Evolutionary conservation across 2,113 vertebrate species (phyloP).

Genomic region (Ceratotherium simum): DNA sequence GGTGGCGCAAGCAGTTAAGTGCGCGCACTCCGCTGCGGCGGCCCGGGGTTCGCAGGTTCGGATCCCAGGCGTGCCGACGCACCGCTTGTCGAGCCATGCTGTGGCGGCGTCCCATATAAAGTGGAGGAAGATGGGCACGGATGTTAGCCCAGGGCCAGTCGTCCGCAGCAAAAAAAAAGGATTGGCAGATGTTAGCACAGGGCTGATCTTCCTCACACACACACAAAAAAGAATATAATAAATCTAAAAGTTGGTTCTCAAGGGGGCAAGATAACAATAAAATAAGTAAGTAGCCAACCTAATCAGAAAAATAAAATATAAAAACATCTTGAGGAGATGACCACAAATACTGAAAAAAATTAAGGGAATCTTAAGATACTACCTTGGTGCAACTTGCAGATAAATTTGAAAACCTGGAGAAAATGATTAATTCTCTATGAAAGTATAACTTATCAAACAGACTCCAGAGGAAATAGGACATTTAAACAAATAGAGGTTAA

Average conservation of each 20-base stretch:
- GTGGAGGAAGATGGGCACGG: no score
- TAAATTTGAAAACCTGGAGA: slow-evolving; percentile 9
- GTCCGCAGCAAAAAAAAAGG: no score
- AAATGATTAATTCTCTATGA: not conserved
- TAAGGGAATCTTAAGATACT: not conserved
- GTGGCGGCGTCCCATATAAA: no score
- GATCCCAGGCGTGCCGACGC: no score
- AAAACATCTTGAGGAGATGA: not conserved
- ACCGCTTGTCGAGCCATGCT: no score
- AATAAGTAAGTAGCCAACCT: not conserved
- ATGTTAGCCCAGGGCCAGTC: no score
- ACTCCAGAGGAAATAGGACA: not conserved
- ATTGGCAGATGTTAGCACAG: no score
- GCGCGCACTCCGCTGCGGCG: no score
- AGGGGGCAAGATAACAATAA: not conserved
- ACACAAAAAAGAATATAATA: not conserved
- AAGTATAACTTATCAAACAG: slow-evolving; percentile 17
- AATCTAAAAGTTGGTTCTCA: not conserved
- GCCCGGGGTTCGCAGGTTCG: no score
- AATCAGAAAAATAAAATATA: slow-evolving; percentile 11
- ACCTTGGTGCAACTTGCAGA: not conserved
- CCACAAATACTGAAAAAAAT: not conserved
- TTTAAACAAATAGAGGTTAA: not conserved
- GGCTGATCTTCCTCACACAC: no score
- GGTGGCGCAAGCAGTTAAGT: no score